A percentile compares a stretch with the other conserved stretches of the same genome.
phyloP scores from a whole-genome alignment of 2,888 invertebrate species.

The Phortica magna region DNA sequence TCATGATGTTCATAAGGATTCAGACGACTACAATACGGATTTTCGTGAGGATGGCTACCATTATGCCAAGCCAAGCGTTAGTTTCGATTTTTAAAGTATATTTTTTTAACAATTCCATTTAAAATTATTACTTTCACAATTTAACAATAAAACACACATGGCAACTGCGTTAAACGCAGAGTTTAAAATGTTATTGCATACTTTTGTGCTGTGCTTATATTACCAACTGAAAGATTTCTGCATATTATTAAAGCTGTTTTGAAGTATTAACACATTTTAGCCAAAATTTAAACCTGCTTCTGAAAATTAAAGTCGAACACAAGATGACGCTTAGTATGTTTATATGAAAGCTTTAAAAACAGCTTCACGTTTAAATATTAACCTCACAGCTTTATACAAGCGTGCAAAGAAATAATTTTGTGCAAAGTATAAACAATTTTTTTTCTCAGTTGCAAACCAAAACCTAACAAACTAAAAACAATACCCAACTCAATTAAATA shows the following conservation, averaged over 20 bases:
- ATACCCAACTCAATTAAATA: background rate
- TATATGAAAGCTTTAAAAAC: too few species aligned
- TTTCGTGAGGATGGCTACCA: conserved; percentile 63
- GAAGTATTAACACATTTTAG: background rate
- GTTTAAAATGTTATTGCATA: background rate
- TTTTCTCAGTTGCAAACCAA: background rate
- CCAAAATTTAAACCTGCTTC: too few species aligned
- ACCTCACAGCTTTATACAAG: too few species aligned
- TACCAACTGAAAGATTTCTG: background rate
- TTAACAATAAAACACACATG: background rate
- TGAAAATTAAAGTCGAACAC: too few species aligned
- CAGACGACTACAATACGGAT: conserved; percentile 48
- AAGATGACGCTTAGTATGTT: too few species aligned
- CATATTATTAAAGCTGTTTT: background rate
- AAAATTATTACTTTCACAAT: background rate
- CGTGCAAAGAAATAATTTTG: background rate
- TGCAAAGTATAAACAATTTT: background rate
- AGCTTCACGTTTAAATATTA: too few species aligned
- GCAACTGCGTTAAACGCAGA: background rate
- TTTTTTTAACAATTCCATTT: background rate
- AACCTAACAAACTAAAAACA: background rate
- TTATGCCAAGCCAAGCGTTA: conserved; percentile 55
- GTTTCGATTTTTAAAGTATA: conserved; percentile 29
- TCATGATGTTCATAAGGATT: conserved; percentile 44
- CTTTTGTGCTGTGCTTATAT: background rate